Base-by-base conservation (phyloP, 2,113 vertebrate species). In the Xyrauchen texanus region DNA sequence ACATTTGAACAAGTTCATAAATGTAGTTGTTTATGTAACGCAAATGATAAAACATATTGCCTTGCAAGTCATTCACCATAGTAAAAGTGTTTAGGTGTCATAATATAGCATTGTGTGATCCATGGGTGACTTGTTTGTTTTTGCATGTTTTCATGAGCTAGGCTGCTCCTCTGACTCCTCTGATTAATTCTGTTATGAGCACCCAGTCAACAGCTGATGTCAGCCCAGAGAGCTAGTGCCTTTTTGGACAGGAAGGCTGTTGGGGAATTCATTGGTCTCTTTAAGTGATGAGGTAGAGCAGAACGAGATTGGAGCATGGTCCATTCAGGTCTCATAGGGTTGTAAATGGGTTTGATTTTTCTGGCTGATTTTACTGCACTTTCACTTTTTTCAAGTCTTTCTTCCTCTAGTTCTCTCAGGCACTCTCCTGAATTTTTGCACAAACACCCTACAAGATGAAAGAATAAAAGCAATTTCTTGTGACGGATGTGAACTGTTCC, bases 131-230 rank as follows among this genome's bases (percentile, higher is more conserved):
- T 16, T 71, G 16, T 77, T 58, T 73, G 13, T 64, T 64, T 73
- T 52, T 63, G 6, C 5, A 67, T 80, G 73, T 47, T 47, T 75
- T 55, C 9, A 60, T 49, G 7, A 60, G 57, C 12, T 16, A 42
- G 34, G 46, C 21, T 8, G 70, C 49, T 44, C 53, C 34, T 64
- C 77, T 82, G 65, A 86, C 80, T 84, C 60, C 58, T n/a, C n/a
- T n/a, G n/a, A 78, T 82, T 82, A 78, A 51, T 77, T 78, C 64
- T 65, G 15, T 57, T 58, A 68, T 68, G 8, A 74, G 68, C 11
- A 60, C 53, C 63, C 58, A 47, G 77, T 84, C 85, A 70, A 66
- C 75, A 78, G 74, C 75, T 78, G 85, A 86, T 81, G 78, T 84
- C 82, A 84, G 52, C 65, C 66, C 55, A 42, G 13, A n/a, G n/a